A percentile compares a stretch with the other conserved stretches of the same genome.
Conservation (phyloP, 1,140 invertebrate species). For the Pemphigus obesinymphae region DNA sequence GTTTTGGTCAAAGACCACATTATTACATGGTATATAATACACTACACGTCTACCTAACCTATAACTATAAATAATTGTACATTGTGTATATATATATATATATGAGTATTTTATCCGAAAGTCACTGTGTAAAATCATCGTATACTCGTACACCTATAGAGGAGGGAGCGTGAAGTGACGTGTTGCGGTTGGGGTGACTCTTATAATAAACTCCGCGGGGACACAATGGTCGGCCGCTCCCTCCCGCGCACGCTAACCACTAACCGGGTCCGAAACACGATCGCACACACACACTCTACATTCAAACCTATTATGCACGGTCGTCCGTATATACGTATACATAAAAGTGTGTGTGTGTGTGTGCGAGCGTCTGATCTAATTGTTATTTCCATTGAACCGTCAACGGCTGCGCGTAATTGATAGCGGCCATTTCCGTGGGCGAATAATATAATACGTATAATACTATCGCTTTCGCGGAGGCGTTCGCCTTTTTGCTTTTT, state of each 20-base stretch:
- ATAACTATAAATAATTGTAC: too few species aligned
- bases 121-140: conserved; percentile 12
- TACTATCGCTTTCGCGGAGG: conserved; percentile 13
- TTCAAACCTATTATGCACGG: neutral
- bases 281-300: neutral
- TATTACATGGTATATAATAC: too few species aligned
- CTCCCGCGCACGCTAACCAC: neutral
- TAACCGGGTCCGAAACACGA: neutral
- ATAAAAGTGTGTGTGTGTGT: neutral
- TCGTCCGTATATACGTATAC: neutral
- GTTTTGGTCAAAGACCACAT: neutral
- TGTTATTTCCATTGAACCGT: conserved; percentile 7
- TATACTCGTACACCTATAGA: neutral
- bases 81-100: neutral
- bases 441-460: too few species aligned
- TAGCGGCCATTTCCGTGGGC: neutral
- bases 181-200: neutral
- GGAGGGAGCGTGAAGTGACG: neutral
- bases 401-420: neutral
- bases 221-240: neutral
- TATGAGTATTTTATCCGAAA: neutral
- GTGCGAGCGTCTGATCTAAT: neutral
- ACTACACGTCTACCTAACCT: too few species aligned
- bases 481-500: neutral
- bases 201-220: neutral